Evolutionary conservation across 2,113 vertebrate genomes (phyloP).

Genomic region (Mixornis gularis): DNA sequence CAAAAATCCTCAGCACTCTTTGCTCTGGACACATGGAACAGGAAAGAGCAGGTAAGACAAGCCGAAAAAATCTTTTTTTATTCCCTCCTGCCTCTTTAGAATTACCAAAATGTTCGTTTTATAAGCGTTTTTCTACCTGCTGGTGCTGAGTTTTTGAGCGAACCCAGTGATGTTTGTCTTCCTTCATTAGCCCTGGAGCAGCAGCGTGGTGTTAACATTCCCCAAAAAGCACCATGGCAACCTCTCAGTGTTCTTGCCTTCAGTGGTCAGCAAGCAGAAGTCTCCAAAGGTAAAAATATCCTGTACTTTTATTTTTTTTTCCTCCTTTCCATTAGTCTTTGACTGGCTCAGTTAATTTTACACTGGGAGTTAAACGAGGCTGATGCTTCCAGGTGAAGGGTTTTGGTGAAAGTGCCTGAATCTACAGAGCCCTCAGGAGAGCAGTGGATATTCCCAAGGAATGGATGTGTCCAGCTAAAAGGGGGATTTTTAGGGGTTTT

Average conservation of each 20-base stretch:
- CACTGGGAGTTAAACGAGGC: neutral
- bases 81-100: neutral
- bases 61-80: neutral
- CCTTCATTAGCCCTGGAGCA: neutral
- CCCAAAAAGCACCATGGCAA: constrained; percentile 43
- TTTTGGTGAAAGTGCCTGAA: neutral
- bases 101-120: neutral
- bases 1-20: constrained; percentile 48
- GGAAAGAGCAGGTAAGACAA: constrained; percentile 72
- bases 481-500: neutral
- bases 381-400: neutral
- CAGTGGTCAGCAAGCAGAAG: neutral
- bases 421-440: neutral
- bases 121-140: accelerated
- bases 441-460: neutral
- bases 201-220: neutral
- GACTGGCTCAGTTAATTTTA: neutral
- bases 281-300: constrained; percentile 34
- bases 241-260: neutral
- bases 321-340: neutral
- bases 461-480: neutral
- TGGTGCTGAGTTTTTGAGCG: neutral
- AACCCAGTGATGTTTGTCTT: neutral
- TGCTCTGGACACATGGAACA: constrained; percentile 42
- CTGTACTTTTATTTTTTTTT: neutral